A percentile compares a stretch with the other conserved stretches of the same genome.
phyloP scores from a whole-genome alignment of 2,797 vertebrate genomes.

The Eupleurogrammus muticus region DNA sequence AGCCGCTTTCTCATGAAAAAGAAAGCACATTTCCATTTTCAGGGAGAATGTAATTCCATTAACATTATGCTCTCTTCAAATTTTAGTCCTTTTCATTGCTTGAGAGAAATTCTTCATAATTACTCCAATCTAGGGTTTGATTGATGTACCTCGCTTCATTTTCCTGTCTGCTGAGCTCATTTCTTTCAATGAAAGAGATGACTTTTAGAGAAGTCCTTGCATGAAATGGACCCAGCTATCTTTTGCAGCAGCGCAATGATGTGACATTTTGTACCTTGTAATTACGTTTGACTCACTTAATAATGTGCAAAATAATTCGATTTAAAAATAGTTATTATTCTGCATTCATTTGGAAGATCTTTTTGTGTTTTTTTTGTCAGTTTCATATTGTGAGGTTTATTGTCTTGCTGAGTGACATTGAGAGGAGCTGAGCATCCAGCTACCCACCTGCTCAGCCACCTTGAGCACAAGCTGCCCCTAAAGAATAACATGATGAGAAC shows the following conservation, averaged over 20 bases:
- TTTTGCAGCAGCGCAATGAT: not conserved
- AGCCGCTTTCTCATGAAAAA: slow-evolving; percentile 5
- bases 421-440: not conserved
- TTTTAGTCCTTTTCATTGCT: not conserved
- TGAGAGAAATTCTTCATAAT: slow-evolving; percentile 15
- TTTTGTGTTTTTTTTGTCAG: no score
- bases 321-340: not conserved
- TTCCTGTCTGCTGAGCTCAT: not conserved
- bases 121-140: slow-evolving; percentile 6
- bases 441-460: not conserved
- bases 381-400: no score
- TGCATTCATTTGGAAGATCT: not conserved
- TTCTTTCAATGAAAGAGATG: not conserved
- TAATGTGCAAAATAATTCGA: not conserved
- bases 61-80: slow-evolving; percentile 7
- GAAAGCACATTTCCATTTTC: not conserved
- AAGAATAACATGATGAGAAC: not conserved
- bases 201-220: not conserved
- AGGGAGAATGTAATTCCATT: not conserved
- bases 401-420: not conserved
- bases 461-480: not conserved
- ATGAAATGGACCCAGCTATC: not conserved
- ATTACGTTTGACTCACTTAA: not conserved
- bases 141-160: slow-evolving; percentile 6
- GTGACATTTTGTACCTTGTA: not conserved